Base-by-base conservation (phyloP, 2,113 vertebrate species). In the Eurystomus gularis region DNA sequence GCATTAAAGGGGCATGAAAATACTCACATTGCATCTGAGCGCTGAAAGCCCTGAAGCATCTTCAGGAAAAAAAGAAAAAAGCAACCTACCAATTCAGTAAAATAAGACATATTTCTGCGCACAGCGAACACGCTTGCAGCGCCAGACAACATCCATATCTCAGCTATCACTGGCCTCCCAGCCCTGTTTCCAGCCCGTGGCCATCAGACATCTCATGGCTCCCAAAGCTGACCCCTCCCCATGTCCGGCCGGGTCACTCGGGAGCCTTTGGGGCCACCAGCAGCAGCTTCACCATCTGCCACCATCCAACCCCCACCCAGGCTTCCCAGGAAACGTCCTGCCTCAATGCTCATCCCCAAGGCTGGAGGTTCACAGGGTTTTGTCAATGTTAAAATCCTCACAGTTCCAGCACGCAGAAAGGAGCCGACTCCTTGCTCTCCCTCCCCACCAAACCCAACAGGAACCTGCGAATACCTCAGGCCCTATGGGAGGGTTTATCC, bases 1-100 rank as follows among this genome's bases (percentile, higher is more conserved):
- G 95, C 94, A 93, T 96, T 96, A 96, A 96, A 96, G 94, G 93
- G 92, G 58, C 96, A 93, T 31, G 85, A 95, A 96, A 97, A 95
- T 72, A 44, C 92, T 94, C 94, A 24, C 78, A 42, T 40, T 40
- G 78, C 60, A 31, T 42, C 88, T 39, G 39, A 88, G 82, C 42
- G 13, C 88, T 79, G 88, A 91, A 69, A 86, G 90, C 96, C 96
- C 95, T 42, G 84, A 68, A 94, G 93, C 95, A 72, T 87, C 87
- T 71, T 76, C 39, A 5, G 73, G 55, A 83, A 83, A 69, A 35
- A 20, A 29, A 60, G 18, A 61, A 72, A 33, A 35, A 58, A 35
- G 37, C 73, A 83, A 44, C 44, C 95, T 64, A 42, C 86, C 69
- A 55, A 13, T 60, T 75, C 72, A 37, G 78, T 68, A 40, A 91